Percentiles rank a stretch among this genome's conserved stretches.
phyloP scores from a whole-genome alignment of 1,140 invertebrate species.

The Mycetomoellerius zeteki region DNA sequence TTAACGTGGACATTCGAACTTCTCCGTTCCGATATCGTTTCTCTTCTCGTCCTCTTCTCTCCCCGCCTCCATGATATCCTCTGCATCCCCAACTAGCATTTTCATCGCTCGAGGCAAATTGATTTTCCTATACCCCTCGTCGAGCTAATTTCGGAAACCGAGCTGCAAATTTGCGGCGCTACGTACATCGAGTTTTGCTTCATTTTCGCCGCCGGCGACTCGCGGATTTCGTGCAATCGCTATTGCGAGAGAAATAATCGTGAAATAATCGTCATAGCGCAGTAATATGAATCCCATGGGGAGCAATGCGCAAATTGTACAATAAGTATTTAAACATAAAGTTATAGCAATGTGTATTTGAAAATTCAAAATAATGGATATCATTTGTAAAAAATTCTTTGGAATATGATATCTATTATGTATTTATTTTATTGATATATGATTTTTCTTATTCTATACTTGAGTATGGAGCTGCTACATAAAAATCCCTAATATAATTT shows the following conservation, averaged over 20 bases:
- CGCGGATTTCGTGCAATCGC: conserved; percentile 39
- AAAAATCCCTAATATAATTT: not conserved
- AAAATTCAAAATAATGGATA: not conserved
- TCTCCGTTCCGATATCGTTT: conserved; percentile 34
- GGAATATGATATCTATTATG: not conserved
- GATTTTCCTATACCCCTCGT: conserved; percentile 71
- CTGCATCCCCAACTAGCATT: not conserved
- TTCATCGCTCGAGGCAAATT: conserved; percentile 71
- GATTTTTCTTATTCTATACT: not conserved
- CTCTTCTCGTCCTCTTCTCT: not conserved
- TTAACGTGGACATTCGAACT: conserved; percentile 65
- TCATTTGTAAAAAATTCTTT: not conserved
- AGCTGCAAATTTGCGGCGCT: conserved; percentile 75
- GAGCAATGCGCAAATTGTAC: not conserved
- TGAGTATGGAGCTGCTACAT: not conserved
- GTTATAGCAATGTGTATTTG: not conserved
- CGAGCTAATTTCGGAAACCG: conserved; percentile 76
- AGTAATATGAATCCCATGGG: not conserved
- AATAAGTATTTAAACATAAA: conserved; percentile 5
- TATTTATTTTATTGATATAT: not conserved
- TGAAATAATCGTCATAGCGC: conserved; percentile 25
- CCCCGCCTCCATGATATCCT: not conserved
- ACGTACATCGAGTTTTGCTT: conserved; percentile 74
- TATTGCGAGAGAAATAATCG: conserved; percentile 41
- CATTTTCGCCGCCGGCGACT: conserved; percentile 70